These are phyloP conservation scores for Centrocercus urophasianus DNA, from an alignment of 2,113 vertebrate species.

Conservation along the genomic window DNA sequence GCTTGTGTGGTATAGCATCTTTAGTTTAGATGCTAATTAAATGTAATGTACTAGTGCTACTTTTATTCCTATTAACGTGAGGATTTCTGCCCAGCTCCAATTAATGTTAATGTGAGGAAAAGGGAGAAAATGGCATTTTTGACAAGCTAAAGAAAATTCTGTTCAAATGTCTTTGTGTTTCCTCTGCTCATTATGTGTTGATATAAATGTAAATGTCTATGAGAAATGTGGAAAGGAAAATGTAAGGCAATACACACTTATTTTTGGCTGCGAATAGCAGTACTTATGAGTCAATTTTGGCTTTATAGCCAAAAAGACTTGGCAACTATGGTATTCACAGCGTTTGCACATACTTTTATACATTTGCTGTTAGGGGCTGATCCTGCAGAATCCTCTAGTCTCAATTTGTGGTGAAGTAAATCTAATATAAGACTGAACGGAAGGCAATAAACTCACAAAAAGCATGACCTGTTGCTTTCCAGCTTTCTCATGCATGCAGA, in stretches of 20 bases:
- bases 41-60: conserved; percentile 3
- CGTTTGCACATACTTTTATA: conserved; percentile 70
- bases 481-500: not conserved
- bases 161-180: conserved; percentile 54
- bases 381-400: conserved; percentile 8
- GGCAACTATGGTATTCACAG: conserved; percentile 60
- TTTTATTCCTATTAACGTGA: conserved; percentile 24
- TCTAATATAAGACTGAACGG: conserved; percentile 32
- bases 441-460: conserved; percentile 15
- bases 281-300: conserved; percentile 63
- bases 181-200: conserved; percentile 55
- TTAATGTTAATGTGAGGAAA: conserved; percentile 22
- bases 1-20: not conserved
- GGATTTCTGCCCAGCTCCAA: conserved; percentile 30
- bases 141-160: conserved; percentile 48
- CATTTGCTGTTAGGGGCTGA: conserved; percentile 34
- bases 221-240: conserved; percentile 55
- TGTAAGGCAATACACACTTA: conserved; percentile 66
- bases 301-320: conserved; percentile 72
- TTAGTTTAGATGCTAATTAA: conserved; percentile 44
- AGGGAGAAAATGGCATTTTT: not conserved
- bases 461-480: conserved; percentile 27
- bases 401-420: conserved; percentile 27
- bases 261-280: conserved; percentile 69
- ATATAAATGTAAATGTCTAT: conserved; percentile 69